Evolutionary conservation across 2,888 invertebrate species (phyloP).

Genomic region (Pilophorus perplexus): DNA sequence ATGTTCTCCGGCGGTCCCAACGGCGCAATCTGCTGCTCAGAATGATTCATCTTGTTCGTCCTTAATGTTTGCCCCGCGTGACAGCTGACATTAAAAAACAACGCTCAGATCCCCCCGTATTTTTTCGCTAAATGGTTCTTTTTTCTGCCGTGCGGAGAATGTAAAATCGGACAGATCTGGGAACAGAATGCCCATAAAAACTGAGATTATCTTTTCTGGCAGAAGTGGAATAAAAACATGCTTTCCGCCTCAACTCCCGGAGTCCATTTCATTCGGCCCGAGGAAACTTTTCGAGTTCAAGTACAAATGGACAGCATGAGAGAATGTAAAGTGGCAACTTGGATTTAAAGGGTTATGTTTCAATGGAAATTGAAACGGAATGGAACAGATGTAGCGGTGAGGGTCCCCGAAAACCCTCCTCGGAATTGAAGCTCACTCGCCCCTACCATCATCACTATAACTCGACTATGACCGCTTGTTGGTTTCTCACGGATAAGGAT

Average conservation of each 20-base stretch:
- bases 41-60: conserved; percentile 38
- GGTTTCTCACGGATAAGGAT: too few relatives aligned
- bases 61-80: conserved; percentile 32
- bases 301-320: too few relatives aligned
- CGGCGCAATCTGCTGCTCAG: conserved; percentile 37
- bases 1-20: conserved; percentile 32
- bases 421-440: too few relatives aligned
- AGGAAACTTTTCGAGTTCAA: too few relatives aligned
- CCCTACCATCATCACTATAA: too few relatives aligned
- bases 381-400: too few relatives aligned
- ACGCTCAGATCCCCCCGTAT: conserved; percentile 15
- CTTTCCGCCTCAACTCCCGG: conserved; percentile 29
- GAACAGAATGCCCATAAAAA: conserved; percentile 26
- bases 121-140: conserved; percentile 3
- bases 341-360: too few relatives aligned
- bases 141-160: conserved; percentile 23
- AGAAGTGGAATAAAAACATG: conserved; percentile 34
- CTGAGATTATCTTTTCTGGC: conserved; percentile 11
- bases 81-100: conserved; percentile 38
- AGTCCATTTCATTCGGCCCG: neutral
- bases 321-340: too few relatives aligned
- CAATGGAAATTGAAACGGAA: too few relatives aligned
- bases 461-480: too few relatives aligned
- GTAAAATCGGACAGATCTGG: conserved; percentile 7
- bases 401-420: too few relatives aligned